Percentiles rank a stretch among this genome's conserved stretches.
These are phyloP conservation scores for Lonchura striata DNA, from an alignment of 2,113 vertebrate genomes.

Conservation along the genomic window DNA sequence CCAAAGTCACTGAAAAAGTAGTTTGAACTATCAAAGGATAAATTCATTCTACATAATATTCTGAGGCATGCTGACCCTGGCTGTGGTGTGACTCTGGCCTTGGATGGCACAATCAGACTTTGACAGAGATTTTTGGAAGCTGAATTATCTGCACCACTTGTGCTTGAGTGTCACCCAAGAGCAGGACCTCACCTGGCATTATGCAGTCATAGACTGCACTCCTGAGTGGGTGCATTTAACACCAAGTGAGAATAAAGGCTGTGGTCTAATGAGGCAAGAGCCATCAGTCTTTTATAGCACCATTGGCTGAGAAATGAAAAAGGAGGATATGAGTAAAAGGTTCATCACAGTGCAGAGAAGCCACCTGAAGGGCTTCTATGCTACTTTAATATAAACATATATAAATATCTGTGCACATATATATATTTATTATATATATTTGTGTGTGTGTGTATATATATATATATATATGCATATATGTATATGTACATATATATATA, in stretches of 20 bases:
- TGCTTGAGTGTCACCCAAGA: neutral
- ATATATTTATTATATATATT: neutral
- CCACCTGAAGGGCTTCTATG: neutral
- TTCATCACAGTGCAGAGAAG: neutral
- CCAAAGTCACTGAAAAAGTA: neutral
- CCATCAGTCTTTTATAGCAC: neutral
- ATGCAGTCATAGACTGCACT: neutral
- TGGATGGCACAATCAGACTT: neutral
- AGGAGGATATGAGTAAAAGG: neutral
- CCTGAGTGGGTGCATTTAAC: neutral
- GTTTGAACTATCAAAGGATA: neutral
- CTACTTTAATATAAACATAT: neutral
- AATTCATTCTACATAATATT: neutral
- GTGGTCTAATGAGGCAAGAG: neutral
- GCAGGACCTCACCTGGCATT: neutral
- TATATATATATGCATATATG: too few species aligned
- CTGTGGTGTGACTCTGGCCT: neutral
- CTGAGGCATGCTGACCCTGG: neutral
- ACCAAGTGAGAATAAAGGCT: neutral
- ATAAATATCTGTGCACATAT: neutral
- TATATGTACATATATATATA: too few species aligned
- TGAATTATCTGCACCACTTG: neutral
- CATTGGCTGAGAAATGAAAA: neutral
- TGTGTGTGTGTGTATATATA: rapidly evolving
- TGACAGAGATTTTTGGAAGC: neutral